Evolutionary conservation across 1,140 invertebrate species (phyloP).

Genomic region (Penaeus vannamei): DNA sequence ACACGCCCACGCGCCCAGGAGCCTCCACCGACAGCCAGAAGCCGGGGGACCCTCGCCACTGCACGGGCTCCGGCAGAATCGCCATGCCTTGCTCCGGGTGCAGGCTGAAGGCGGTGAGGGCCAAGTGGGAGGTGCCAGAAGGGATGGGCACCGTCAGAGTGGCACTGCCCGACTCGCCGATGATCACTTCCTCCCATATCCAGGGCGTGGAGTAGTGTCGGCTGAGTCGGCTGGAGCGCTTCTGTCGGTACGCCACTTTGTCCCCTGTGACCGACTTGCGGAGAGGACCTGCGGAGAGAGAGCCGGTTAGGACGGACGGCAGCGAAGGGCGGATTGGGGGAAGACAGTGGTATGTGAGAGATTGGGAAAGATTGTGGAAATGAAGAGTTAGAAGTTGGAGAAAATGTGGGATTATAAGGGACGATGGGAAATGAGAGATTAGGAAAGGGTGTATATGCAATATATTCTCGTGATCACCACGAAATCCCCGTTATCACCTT

Average conservation of each 20-base stretch:
- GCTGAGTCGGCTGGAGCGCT: slow-evolving; percentile 44
- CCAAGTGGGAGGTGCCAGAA: slow-evolving; percentile 87
- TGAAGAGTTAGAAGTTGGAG: slow-evolving; percentile 40
- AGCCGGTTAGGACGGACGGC: too few species aligned
- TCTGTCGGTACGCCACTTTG: slow-evolving; percentile 41
- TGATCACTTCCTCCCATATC: slow-evolving; percentile 62
- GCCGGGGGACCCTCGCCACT: slow-evolving; percentile 87
- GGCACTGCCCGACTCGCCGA: slow-evolving; percentile 49
- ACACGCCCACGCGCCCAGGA: slow-evolving; percentile 77
- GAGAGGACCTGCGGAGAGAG: slow-evolving; percentile 26
- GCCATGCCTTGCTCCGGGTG: slow-evolving; percentile 89
- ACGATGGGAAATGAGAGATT: not conserved
- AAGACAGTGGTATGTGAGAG: too few species aligned
- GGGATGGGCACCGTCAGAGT: slow-evolving; percentile 73
- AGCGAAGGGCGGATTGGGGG: too few species aligned
- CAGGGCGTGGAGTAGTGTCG: slow-evolving; percentile 57
- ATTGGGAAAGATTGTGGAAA: too few species aligned
- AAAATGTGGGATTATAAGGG: not conserved
- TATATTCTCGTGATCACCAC: too few species aligned
- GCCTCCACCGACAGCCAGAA: slow-evolving; percentile 98
- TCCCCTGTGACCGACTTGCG: slow-evolving; percentile 5
- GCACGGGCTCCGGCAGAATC: slow-evolving; percentile 81
- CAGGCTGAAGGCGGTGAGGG: slow-evolving; percentile 92
- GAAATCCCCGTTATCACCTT: too few species aligned
- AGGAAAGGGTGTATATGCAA: too few species aligned